A percentile compares a stretch with the other conserved stretches of the same genome.
phyloP scores from a whole-genome alignment of 1,140 invertebrate species.

The Venturia canescens region DNA sequence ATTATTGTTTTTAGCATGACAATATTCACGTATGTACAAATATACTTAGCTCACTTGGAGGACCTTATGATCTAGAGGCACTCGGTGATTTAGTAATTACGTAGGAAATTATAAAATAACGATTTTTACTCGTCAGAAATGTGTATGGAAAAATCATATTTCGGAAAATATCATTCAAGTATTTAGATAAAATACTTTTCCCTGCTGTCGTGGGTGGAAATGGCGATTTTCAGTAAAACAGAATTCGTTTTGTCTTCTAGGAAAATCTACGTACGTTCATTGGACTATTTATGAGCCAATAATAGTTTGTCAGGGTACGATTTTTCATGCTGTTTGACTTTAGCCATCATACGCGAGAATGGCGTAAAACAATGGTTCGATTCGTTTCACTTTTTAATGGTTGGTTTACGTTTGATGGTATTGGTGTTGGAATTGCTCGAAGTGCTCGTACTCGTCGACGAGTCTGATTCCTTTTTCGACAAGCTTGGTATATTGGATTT shows the following conservation, averaged over 20 bases:
- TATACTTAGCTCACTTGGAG: neutral
- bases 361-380: neutral
- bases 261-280: neutral
- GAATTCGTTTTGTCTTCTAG: neutral
- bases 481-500: slow-evolving; percentile 62
- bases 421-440: slow-evolving; percentile 61
- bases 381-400: slow-evolving; percentile 56
- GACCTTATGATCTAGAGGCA: slow-evolving; percentile 10
- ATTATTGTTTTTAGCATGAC: slow-evolving; percentile 6
- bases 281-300: too few species aligned
- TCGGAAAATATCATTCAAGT: neutral
- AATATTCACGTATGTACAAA: slow-evolving; percentile 20
- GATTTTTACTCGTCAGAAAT: neutral
- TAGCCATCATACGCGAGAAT: neutral
- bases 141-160: neutral
- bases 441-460: slow-evolving; percentile 56
- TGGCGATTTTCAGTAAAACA: neutral
- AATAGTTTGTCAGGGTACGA: neutral
- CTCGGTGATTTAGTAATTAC: slow-evolving; percentile 8
- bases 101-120: slow-evolving; percentile 31
- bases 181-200: slow-evolving; percentile 20
- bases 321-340: neutral
- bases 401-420: slow-evolving; percentile 65
- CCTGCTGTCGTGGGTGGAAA: neutral
- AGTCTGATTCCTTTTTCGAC: slow-evolving; percentile 57